phyloP scores from a whole-genome alignment of 2,113 vertebrate genomes.

The Panthera leo region DNA sequence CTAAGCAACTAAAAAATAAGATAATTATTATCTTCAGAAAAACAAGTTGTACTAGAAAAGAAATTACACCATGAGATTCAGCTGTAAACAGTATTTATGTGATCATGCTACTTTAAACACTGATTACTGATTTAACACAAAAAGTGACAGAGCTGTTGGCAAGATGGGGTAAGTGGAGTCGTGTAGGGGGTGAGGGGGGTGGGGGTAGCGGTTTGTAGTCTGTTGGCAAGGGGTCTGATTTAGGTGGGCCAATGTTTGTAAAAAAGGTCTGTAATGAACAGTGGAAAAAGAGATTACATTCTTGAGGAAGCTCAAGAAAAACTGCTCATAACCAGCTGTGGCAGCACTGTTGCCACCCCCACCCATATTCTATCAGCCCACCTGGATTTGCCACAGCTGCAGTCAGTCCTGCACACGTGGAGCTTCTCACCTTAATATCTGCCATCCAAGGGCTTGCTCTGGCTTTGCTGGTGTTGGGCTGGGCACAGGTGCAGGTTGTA shows the following conservation, averaged over 20 bases:
- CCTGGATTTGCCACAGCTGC: not conserved
- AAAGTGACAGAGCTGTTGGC: not conserved
- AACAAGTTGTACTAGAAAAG: slow-evolving; percentile 20
- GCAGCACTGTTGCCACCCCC: not conserved
- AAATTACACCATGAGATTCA: not conserved
- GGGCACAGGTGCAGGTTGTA: not conserved
- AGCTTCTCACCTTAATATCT: not conserved
- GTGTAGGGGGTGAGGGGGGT: not conserved
- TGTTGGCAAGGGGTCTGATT: not conserved
- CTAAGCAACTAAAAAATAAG: not conserved
- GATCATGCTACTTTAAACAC: slow-evolving; percentile 12
- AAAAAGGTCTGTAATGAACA: not conserved
- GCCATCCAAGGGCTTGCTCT: not conserved
- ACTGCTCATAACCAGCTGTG: not conserved
- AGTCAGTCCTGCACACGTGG: too few relatives aligned
- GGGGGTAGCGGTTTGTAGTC: not conserved
- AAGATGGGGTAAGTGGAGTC: not conserved
- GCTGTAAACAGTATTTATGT: not conserved
- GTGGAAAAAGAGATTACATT: not conserved
- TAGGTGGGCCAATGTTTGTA: not conserved
- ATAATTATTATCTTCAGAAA: not conserved
- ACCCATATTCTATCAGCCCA: not conserved
- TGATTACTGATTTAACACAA: slow-evolving; percentile 23
- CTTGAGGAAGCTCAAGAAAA: not conserved
- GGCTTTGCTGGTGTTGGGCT: not conserved